Percentiles rank a stretch among this genome's conserved stretches.
Conservation (phyloP, 2,797 vertebrate genomes). For the Neostethus bicornis region DNA sequence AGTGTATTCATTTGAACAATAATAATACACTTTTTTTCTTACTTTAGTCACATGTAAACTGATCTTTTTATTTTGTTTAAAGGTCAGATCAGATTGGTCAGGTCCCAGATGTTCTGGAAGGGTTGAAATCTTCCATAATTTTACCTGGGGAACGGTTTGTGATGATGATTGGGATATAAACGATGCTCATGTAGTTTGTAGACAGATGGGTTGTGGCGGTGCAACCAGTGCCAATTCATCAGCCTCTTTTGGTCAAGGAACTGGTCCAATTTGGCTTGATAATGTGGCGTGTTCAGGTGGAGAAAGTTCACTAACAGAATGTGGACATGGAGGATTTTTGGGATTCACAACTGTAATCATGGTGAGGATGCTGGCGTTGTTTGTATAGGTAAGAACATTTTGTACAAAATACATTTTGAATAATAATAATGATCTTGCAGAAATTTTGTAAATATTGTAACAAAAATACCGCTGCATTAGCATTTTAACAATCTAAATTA, state of each 20-base stretch:
- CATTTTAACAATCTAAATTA: no score
- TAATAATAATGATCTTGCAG: no score
- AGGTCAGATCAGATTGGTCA: no score
- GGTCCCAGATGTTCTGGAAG: no score
- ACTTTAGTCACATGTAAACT: no score
- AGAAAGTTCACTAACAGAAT: conserved; percentile 38
- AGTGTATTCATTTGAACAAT: no score
- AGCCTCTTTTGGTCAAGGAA: conserved; percentile 52
- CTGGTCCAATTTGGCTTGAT: conserved; percentile 65
- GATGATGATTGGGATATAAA: conserved; percentile 53
- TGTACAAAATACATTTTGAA: no score
- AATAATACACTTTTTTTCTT: no score
- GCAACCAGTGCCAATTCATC: conserved; percentile 16
- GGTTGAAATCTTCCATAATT: conserved; percentile 55
- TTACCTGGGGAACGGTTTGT: conserved; percentile 64
- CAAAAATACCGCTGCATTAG: no score
- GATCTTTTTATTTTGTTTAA: no score
- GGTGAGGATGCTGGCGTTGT: conserved; percentile 43
- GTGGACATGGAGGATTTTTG: conserved; percentile 47
- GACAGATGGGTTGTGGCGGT: conserved; percentile 58
- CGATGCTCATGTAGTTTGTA: conserved; percentile 56
- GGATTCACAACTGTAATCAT: conserved; percentile 50
- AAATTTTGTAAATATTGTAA: no score
- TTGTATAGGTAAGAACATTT: conserved; percentile 49
- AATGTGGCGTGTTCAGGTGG: conserved; percentile 49